phyloP scores from a whole-genome alignment of 92 coral and sea anemone genomes.

The Porites divaricata region DNA sequence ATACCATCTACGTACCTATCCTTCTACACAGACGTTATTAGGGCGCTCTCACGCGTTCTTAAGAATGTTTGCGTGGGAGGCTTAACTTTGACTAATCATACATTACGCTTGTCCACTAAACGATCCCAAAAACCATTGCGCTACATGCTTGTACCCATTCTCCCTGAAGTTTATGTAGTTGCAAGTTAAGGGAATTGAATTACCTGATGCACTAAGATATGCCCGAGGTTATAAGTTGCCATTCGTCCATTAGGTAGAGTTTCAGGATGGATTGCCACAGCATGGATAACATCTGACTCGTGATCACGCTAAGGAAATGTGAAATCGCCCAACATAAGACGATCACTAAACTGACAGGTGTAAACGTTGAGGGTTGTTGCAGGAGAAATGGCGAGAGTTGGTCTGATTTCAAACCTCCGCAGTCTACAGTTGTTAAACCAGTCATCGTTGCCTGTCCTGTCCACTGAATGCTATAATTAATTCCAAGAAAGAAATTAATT shows the following conservation, averaged over 20 bases:
- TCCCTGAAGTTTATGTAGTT: too few species aligned
- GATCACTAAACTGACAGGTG: conserved; percentile 61
- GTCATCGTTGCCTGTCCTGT: conserved; percentile 63
- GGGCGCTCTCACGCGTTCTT: too few species aligned
- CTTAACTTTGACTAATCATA: too few species aligned
- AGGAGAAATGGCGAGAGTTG: conserved; percentile 65
- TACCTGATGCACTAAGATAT: conserved; percentile 90
- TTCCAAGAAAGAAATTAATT: not conserved
- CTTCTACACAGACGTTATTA: too few species aligned
- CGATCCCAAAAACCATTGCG: too few species aligned
- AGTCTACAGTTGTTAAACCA: conserved; percentile 66
- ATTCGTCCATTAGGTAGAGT: conserved; percentile 81
- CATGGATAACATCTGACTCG: conserved; percentile 69
- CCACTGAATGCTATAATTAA: conserved; percentile 68
- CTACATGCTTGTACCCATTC: too few species aligned
- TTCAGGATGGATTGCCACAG: conserved; percentile 73
- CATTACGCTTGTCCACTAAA: too few species aligned
- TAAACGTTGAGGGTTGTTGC: conserved; percentile 76
- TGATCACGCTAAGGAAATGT: conserved; percentile 79
- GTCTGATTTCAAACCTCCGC: conserved; percentile 33
- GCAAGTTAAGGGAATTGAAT: not conserved
- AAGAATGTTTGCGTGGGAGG: too few species aligned
- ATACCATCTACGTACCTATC: too few species aligned
- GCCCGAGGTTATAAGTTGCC: conserved; percentile 69
- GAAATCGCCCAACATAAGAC: conserved; percentile 59